Evolutionary conservation across 2,113 vertebrate genomes (phyloP), one percentile per base, ranked within the genome.

Genomic region (Taurulus bubalis): DNA sequence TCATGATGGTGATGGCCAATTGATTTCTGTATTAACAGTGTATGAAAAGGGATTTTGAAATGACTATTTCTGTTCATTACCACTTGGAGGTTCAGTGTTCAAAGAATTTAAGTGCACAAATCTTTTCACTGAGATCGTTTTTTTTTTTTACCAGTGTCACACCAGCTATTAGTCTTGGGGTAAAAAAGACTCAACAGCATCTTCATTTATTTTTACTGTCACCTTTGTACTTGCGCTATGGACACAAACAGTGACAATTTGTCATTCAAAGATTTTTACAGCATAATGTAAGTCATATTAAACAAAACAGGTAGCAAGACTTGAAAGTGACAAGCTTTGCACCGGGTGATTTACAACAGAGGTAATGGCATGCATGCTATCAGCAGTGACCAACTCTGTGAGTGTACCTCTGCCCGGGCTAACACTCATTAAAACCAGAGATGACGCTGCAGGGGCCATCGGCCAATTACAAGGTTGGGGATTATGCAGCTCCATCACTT

Each of bases 361-460:
- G 62, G 70, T 62, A 75, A 75, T 63, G 75, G 53, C 47, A 69
- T 80, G 38, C 14, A 18, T 60, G n/a, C 72, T 51, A 71, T 89
- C 76, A 77, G 78, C 70, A 94, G 92, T 94, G 95, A 90, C 91
- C 91, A 88, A 89, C 92, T 90, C 91, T 92, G 94, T 88, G 91
- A 82, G 64, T 89, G 71, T 86, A 88, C 93, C 92, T 94, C 94
- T 92, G 84, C 94, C 91, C 95, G 87, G 94, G 94, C 74, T 82
- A 94, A 96, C 95, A 94, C 97, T 98, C 96, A 98, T 98, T 98
- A 98, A 96, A 90, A 97, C 95, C 93, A 95, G 94, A 93, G 94
- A 95, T 95, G 83, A 94, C 94, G 94, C 96, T 95, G 94, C 79
- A 78, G 83, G 95, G 96, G 96, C 95, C 94, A 93, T 90, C 5